phyloP scores from a whole-genome alignment of 35 echinoderm and acorn worm species.

The Ophioderma brevispina region DNA sequence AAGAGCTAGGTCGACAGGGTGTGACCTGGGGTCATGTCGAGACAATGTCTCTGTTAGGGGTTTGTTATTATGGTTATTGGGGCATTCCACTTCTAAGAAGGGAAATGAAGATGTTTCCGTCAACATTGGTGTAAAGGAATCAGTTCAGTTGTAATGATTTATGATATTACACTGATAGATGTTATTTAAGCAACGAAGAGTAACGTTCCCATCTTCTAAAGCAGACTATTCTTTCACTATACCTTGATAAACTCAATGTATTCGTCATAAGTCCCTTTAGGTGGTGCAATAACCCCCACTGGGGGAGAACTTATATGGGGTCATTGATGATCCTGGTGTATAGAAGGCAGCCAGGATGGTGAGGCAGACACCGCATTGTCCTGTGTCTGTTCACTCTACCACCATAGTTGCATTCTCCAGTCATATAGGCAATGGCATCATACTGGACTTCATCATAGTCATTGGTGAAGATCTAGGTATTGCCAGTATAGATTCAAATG shows the following conservation, averaged over 20 bases:
- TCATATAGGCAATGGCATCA: slow-evolving; percentile 93
- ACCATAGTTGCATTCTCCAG: slow-evolving; percentile 97
- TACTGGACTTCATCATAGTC: slow-evolving; percentile 95
- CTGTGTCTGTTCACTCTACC: slow-evolving; percentile 90
- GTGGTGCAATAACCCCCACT: slow-evolving; percentile 87
- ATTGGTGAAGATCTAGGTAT: slow-evolving; percentile 99
- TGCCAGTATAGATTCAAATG: no score
- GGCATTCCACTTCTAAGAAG: no score
- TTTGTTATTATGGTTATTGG: no score
- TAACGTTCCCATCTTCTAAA: no score
- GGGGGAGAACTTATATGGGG: slow-evolving; percentile 93
- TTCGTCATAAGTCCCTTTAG: slow-evolving; percentile 85
- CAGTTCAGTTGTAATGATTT: no score
- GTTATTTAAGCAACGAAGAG: no score
- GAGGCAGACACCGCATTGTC: slow-evolving; percentile 78
- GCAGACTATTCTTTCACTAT: background rate
- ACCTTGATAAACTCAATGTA: slow-evolving; percentile 99
- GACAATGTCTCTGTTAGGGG: no score
- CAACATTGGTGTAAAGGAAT: no score
- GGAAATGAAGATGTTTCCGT: no score
- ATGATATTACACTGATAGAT: no score
- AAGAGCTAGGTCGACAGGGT: no score
- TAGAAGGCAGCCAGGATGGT: slow-evolving; percentile 97
- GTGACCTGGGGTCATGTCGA: no score
- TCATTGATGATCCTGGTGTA: slow-evolving; percentile 68